Conservation (phyloP, 2,888 invertebrate genomes). For the Abrostola tripartita region DNA sequence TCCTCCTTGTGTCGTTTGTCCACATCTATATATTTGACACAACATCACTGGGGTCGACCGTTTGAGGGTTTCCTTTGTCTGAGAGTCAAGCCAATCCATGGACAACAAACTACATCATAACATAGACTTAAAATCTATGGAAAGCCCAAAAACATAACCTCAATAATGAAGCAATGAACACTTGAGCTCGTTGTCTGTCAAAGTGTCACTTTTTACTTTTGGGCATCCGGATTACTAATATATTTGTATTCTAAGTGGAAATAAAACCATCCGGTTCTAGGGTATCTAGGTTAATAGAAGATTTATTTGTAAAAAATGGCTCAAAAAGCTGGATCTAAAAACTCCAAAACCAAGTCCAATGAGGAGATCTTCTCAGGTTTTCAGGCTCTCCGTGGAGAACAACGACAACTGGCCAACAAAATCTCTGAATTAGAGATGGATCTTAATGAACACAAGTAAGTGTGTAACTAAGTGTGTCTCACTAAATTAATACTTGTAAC, state of each 20-base stretch:
- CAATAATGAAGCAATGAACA: too few species aligned
- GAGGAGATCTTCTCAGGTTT: conserved; percentile 96
- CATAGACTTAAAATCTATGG: too few species aligned
- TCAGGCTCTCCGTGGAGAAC: conserved; percentile 95
- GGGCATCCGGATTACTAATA: background rate
- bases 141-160: too few species aligned
- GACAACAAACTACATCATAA: too few species aligned
- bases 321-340: conserved; percentile 70
- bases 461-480: too few species aligned
- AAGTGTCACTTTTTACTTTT: too few species aligned
- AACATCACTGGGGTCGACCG: too few species aligned
- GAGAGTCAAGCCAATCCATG: too few species aligned
- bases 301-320: conserved; percentile 63
- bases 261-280: background rate
- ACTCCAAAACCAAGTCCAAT: conserved; percentile 85
- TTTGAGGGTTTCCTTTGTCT: too few species aligned
- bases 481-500: conserved; percentile 31
- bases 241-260: background rate
- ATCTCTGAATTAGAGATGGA: conserved; percentile 98
- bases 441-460: conserved; percentile 98
- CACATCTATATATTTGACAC: too few species aligned
- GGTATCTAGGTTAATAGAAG: background rate
- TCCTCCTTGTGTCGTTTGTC: too few species aligned
- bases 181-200: too few species aligned
- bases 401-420: conserved; percentile 95